Evolutionary conservation across 2,113 vertebrate species (phyloP).

Genomic region (Limanda limanda): DNA sequence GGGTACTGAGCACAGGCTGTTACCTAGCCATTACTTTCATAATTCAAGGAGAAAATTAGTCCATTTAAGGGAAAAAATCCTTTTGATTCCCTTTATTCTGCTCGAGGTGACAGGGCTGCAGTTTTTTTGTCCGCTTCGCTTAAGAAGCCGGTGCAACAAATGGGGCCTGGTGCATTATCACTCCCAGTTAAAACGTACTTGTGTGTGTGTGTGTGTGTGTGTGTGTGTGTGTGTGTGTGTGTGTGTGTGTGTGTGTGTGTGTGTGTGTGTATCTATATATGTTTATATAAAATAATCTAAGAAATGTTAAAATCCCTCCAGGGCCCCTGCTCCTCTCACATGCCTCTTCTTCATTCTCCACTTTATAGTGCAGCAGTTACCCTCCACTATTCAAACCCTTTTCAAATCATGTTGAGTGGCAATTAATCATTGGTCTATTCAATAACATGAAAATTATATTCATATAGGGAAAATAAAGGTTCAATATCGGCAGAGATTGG

Average conservation of each 20-base stretch:
- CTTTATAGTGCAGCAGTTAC: constrained; percentile 56
- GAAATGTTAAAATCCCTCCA: constrained; percentile 60
- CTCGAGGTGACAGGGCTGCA: constrained; percentile 85
- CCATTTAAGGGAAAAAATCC: constrained; percentile 93
- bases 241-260: background rate
- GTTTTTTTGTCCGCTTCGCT: constrained; percentile 84
- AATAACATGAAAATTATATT: constrained; percentile 53
- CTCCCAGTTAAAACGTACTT: constrained; percentile 70
- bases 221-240: background rate
- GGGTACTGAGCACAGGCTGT: constrained; percentile 98
- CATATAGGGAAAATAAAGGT: constrained; percentile 13
- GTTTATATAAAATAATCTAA: constrained; percentile 69
- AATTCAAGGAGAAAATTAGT: constrained; percentile 99
- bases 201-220: background rate
- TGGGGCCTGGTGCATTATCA: constrained; percentile 82
- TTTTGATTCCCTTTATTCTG: constrained; percentile 92
- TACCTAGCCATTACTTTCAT: constrained; percentile 99
- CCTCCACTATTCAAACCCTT: constrained; percentile 65
- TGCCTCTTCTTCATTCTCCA: constrained; percentile 41
- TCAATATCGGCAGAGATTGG: constrained; percentile 1
- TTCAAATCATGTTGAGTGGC: constrained; percentile 68
- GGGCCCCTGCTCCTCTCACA: constrained; percentile 30
- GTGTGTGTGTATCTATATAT: background rate
- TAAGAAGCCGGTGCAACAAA: constrained; percentile 84
- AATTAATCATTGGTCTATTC: constrained; percentile 76